Percentiles rank a stretch among this genome's conserved stretches.
Evolutionary conservation across 2,888 invertebrate species (phyloP).

Genomic region (Apamea sordens): DNA sequence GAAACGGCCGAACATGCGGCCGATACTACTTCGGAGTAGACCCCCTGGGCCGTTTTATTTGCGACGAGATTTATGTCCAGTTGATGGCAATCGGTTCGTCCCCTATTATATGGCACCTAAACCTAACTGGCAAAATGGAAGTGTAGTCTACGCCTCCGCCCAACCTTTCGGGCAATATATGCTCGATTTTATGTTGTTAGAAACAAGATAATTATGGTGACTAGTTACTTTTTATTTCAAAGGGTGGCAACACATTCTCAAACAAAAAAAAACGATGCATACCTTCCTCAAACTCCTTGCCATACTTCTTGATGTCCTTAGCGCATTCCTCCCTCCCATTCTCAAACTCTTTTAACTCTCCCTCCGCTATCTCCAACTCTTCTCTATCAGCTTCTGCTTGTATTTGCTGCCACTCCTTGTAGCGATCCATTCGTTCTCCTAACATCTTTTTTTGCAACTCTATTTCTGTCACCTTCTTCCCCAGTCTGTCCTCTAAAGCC

Average conservation of each 20-base stretch:
- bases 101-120: too few species aligned
- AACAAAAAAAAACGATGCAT: conserved; percentile 39
- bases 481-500: conserved; percentile 72
- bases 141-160: too few species aligned
- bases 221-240: too few species aligned
- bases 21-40: too few species aligned
- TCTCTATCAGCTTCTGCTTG: conserved; percentile 70
- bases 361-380: conserved; percentile 75
- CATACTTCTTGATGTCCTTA: conserved; percentile 76
- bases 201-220: too few species aligned
- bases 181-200: too few species aligned
- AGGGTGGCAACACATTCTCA: not conserved
- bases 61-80: too few species aligned
- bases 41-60: too few species aligned
- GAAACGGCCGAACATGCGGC: too few species aligned
- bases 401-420: conserved; percentile 69
- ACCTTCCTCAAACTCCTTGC: conserved; percentile 84
- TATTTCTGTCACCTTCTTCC: conserved; percentile 73
- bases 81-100: too few species aligned
- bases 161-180: too few species aligned
- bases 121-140: too few species aligned
- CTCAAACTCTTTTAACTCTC: conserved; percentile 74
- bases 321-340: conserved; percentile 71
- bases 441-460: conserved; percentile 70
- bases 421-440: conserved; percentile 70